Base-by-base conservation (phyloP, 2,797 vertebrate genomes). In the Danio choprae region DNA sequence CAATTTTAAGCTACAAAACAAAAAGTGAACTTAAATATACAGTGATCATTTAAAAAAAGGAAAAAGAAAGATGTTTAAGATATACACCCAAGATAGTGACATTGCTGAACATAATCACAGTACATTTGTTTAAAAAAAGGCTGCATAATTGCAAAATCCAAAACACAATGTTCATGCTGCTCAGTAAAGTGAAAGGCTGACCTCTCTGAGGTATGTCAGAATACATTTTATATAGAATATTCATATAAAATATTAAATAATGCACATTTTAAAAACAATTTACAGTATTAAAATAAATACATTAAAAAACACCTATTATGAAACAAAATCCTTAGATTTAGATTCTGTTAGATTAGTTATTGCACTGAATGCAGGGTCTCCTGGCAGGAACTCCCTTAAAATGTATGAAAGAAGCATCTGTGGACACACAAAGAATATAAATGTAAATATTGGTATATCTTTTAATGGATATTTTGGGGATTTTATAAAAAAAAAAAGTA, bases 371-470 rank as follows among this genome's bases (percentile, higher is more conserved):
- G 82, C 88, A 69, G 79, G 75, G 12, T 94, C 91, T 40, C 75
- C 83, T 12, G 92, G 91, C 50, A 95, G 77, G 46, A 94, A 90
- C 62, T 90, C 80, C 70, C 12, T 88, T 4, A 94, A 62, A 0
- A 95, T 83, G 82, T 92, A 90, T 0, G 84, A 90, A 62, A 95
- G 85, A 55, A 95, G 89, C 60, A 22, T 65, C 78, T 80, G 48
- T 0, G 9, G 41, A 29, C n/a, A 64, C 6, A 80, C 4, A 65
- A 58, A 56, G 3, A 40, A 59, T 41, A 41, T 12, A n/a, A 62
- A 51, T 50, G 18, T 13, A 15, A 64, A 56, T 8, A 12, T 56
- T 10, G 16, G 46, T 73, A 36, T 44, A 40, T n/a, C 9, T 43
- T 20, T 29, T 29, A 29, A 29, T 60, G 13, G 13, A 76, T 7